Evolutionary conservation across 1,140 invertebrate species (phyloP).

Genomic region (Pollicipes pollicipes): DNA sequence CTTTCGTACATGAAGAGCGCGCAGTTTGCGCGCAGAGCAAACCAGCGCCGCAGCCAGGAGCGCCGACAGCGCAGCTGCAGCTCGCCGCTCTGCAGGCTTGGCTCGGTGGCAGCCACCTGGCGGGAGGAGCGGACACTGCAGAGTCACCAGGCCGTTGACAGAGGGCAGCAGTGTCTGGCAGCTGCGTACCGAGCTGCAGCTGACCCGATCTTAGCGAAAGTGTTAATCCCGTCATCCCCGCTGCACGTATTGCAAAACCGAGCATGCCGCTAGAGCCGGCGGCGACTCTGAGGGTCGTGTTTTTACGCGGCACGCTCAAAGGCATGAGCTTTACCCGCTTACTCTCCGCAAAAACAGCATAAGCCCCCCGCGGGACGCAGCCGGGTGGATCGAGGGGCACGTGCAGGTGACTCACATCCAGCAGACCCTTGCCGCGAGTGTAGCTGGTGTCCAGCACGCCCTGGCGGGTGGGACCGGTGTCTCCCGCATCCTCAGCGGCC

Average conservation of each 20-base stretch:
- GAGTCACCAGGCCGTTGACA: neutral
- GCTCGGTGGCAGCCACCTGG: conserved; percentile 37
- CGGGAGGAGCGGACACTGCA: conserved; percentile 14
- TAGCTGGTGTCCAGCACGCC: neutral
- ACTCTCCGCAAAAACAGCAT: too few species aligned
- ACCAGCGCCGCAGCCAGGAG: conserved; percentile 39
- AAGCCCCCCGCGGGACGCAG: too few species aligned
- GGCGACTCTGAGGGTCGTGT: too few species aligned
- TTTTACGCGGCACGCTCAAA: too few species aligned
- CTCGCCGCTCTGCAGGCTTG: conserved; percentile 37
- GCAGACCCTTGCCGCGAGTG: neutral
- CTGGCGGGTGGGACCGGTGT: conserved; percentile 7
- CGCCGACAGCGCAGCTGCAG: conserved; percentile 38
- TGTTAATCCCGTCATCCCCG: too few species aligned
- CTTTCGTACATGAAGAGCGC: conserved; percentile 40
- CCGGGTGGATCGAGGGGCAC: too few species aligned
- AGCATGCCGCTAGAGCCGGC: too few species aligned
- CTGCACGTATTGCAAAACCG: too few species aligned
- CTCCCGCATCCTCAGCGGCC: conserved; percentile 12
- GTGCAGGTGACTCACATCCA: neutral
- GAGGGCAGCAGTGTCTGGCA: too few species aligned
- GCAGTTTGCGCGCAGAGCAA: conserved; percentile 40
- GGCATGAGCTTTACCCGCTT: too few species aligned
- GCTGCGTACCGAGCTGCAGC: too few species aligned
- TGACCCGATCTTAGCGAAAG: too few species aligned